A percentile compares a stretch with the other conserved stretches of the same genome.
Evolutionary conservation across 1,140 invertebrate genomes (phyloP).

Genomic region (Trissolcus basalis): DNA sequence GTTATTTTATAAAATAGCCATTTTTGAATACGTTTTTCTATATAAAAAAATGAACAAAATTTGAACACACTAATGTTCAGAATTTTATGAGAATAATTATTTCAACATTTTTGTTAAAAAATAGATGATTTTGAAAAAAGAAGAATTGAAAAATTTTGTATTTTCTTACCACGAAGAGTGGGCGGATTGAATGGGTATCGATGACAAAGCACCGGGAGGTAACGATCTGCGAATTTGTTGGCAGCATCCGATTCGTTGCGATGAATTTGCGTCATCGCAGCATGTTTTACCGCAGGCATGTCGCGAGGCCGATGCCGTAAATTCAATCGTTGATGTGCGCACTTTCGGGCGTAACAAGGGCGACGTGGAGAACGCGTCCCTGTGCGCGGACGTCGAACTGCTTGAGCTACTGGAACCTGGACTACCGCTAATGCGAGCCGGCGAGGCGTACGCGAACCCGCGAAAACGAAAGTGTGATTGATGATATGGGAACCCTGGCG

Average conservation of each 20-base stretch:
- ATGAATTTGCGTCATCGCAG: constrained; percentile 68
- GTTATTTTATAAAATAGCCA: too few relatives aligned
- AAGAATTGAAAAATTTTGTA: too few relatives aligned
- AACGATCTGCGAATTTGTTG: constrained; percentile 73
- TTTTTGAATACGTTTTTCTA: too few relatives aligned
- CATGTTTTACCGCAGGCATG: constrained; percentile 79
- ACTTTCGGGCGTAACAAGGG: constrained; percentile 76
- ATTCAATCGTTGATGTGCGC: constrained; percentile 75
- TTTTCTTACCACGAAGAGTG: constrained; percentile 80
- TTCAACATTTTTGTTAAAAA: too few relatives aligned
- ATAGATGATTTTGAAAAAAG: too few relatives aligned
- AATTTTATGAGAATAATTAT: too few relatives aligned
- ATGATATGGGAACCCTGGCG: constrained; percentile 72
- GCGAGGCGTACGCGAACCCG: constrained; percentile 70
- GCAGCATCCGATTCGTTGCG: constrained; percentile 68
- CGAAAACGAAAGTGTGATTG: constrained; percentile 72
- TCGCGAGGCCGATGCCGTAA: constrained; percentile 61
- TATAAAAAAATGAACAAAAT: too few relatives aligned
- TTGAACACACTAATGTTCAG: too few relatives aligned
- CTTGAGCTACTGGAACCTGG: constrained; percentile 76
- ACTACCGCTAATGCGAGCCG: constrained; percentile 71
- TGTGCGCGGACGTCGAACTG: constrained; percentile 70
- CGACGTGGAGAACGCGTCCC: constrained; percentile 72
- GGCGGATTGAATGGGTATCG: constrained; percentile 75
- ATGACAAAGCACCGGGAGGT: constrained; percentile 76